Percentiles rank a stretch among this genome's conserved stretches.
phyloP scores from a whole-genome alignment of 2,113 vertebrate genomes.

The Cynoglossus semilaevis region DNA sequence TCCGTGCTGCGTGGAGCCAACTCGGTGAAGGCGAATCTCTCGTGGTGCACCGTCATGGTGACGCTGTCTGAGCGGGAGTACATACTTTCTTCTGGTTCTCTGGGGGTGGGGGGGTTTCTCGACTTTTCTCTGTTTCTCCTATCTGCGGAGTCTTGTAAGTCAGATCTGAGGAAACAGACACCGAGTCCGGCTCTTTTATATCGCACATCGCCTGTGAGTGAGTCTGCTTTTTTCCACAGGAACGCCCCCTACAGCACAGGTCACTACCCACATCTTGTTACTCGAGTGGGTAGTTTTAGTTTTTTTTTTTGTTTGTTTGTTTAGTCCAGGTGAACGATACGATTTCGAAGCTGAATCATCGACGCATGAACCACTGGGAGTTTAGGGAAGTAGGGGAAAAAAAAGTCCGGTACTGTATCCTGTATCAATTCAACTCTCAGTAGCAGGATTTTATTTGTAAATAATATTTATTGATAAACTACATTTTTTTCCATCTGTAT shows the following conservation, averaged over 20 bases:
- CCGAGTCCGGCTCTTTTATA: slow-evolving; percentile 4
- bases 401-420: no score
- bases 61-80: slow-evolving; percentile 57
- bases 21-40: slow-evolving; percentile 36
- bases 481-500: no score
- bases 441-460: no score
- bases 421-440: no score
- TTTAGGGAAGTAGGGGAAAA: no score
- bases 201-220: slow-evolving; percentile 1
- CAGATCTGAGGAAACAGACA: neutral
- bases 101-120: no score
- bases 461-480: no score
- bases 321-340: neutral
- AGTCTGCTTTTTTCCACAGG: no score
- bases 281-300: slow-evolving; percentile 18
- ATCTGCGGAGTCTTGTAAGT: neutral
- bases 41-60: slow-evolving; percentile 44
- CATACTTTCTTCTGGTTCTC: slow-evolving; percentile 18
- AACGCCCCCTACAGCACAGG: neutral
- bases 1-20: slow-evolving; percentile 63
- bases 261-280: slow-evolving; percentile 25
- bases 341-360: neutral
- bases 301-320: neutral
- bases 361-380: no score
- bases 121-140: neutral